A percentile compares a stretch with the other conserved stretches of the same genome.
Conservation (phyloP, 1,140 invertebrate species). For the Brachystomella parvula region DNA sequence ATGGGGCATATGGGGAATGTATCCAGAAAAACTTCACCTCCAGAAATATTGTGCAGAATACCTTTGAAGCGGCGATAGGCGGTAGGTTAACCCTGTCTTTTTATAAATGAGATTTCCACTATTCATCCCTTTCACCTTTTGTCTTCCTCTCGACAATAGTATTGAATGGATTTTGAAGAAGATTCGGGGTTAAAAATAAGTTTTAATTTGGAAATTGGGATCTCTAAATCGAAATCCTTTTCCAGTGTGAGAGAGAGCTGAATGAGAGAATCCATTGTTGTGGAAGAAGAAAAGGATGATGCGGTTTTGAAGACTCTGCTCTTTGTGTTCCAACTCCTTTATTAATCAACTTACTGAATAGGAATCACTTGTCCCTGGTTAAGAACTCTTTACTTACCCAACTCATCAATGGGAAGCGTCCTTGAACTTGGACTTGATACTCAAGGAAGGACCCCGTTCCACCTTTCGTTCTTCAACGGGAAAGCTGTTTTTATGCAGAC, state of each 20-base stretch:
- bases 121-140: conserved; percentile 5
- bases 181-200: not conserved
- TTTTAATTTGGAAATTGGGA: not conserved
- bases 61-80: too few species aligned
- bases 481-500: conserved; percentile 8
- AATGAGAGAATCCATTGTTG: too few species aligned
- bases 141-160: not conserved
- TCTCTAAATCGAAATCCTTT: not conserved
- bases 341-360: not conserved
- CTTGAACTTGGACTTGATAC: conserved; percentile 3
- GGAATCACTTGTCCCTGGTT: conserved; percentile 1
- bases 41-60: too few species aligned
- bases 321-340: not conserved
- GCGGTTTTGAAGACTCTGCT: not conserved
- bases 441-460: not conserved
- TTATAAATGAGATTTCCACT: not conserved
- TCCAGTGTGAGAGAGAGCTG: too few species aligned
- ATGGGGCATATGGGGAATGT: too few species aligned
- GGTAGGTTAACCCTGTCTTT: too few species aligned
- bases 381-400: not conserved
- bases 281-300: not conserved
- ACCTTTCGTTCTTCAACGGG: too few species aligned
- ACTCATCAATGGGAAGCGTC: not conserved
- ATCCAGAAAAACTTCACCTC: too few species aligned
- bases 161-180: not conserved